phyloP scores from a whole-genome alignment of 2,797 vertebrate genomes.

The Pogoniulus pusillus region DNA sequence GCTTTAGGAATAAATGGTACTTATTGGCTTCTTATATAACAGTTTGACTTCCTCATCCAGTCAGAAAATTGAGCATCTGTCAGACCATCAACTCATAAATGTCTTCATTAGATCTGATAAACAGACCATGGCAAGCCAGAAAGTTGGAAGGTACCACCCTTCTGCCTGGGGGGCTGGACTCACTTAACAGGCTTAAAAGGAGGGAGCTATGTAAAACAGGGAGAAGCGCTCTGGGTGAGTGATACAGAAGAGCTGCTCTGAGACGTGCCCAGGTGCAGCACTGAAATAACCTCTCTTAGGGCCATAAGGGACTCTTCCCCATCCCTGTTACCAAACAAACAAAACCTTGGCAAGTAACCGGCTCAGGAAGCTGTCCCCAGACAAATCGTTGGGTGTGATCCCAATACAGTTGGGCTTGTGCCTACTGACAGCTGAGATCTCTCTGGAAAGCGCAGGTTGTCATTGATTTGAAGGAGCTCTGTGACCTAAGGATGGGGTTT shows the following conservation, averaged over 20 bases:
- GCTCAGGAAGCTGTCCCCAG: conserved; percentile 48
- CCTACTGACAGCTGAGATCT: conserved; percentile 27
- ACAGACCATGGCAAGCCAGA: conserved; percentile 58
- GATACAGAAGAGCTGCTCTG: background rate
- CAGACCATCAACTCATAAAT: conserved; percentile 56
- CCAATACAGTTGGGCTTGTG: background rate
- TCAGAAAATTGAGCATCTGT: conserved; percentile 66
- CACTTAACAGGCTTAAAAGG: background rate
- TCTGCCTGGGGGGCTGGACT: conserved; percentile 61
- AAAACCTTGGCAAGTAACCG: conserved; percentile 16
- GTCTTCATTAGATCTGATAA: conserved; percentile 68
- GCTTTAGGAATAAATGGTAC: conserved; percentile 44
- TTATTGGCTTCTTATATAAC: conserved; percentile 55
- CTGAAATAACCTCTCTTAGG: conserved; percentile 20
- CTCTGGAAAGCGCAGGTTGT: background rate
- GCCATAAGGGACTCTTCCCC: conserved; percentile 27
- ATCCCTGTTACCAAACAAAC: conserved; percentile 26
- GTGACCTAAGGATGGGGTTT: background rate
- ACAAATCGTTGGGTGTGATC: conserved; percentile 38
- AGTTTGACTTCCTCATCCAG: conserved; percentile 59
- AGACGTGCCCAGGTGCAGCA: conserved; percentile 42
- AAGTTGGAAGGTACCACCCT: conserved; percentile 59
- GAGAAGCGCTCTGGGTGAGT: background rate
- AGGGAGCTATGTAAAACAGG: background rate
- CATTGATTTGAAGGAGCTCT: background rate